Percentiles rank a stretch among this genome's conserved stretches.
Conservation (phyloP, 2,113 vertebrate species). For the Oceanites oceanicus region DNA sequence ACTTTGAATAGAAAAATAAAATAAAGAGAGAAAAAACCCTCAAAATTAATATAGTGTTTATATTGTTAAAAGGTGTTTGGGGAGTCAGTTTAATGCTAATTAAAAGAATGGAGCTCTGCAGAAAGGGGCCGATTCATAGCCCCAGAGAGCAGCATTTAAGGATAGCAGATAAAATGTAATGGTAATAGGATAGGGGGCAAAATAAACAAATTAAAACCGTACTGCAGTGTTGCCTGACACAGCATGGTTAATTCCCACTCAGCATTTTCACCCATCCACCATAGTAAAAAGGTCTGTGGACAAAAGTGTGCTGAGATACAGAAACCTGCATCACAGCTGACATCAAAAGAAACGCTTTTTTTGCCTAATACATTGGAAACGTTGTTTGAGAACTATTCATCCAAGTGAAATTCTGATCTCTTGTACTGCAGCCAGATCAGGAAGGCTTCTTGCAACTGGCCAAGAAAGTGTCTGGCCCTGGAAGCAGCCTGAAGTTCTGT, state of each 20-base stretch:
- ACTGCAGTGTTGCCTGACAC: background rate
- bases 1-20: background rate
- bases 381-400: background rate
- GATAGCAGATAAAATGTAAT: background rate
- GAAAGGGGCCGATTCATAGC: background rate
- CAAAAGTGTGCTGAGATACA: background rate
- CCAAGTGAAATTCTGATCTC: background rate
- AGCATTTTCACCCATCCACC: background rate
- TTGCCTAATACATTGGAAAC: background rate
- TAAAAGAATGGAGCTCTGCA: background rate
- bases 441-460: background rate
- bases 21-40: background rate
- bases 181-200: background rate
- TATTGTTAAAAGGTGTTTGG: background rate
- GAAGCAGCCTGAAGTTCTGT: background rate
- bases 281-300: background rate
- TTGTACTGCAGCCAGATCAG: constrained; percentile 4
- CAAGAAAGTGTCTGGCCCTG: constrained; percentile 14
- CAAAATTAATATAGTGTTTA: background rate
- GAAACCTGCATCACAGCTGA: background rate
- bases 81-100: background rate
- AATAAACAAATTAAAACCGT: background rate
- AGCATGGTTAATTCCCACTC: background rate
- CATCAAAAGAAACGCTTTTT: background rate
- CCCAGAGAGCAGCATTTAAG: background rate